Percentiles rank a stretch among this genome's conserved stretches.
Evolutionary conservation across 2,888 invertebrate genomes (phyloP).

Genomic region (Drosophila pseudotalamancana): DNA sequence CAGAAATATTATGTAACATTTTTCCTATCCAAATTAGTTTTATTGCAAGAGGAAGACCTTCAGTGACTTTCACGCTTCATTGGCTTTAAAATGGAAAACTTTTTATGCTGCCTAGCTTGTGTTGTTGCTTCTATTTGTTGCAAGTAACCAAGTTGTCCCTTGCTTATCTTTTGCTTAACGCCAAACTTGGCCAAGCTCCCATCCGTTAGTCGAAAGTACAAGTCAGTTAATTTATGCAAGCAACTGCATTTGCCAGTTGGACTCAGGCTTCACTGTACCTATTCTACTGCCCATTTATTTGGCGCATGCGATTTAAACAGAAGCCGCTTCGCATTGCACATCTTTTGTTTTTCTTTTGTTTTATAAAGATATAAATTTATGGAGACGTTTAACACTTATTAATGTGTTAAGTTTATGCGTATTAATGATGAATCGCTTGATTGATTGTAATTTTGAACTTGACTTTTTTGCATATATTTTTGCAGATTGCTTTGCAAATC

Average conservation of each 20-base stretch:
- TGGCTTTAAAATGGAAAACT: conserved; percentile 38
- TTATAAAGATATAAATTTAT: neutral
- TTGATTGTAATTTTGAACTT: conserved; percentile 63
- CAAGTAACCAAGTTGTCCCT: too few species aligned
- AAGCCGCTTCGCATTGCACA: conserved; percentile 12
- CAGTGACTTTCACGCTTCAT: conserved; percentile 76
- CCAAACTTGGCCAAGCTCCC: conserved; percentile 70
- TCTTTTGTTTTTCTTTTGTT: neutral
- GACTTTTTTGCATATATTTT: conserved; percentile 35
- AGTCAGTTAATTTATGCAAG: conserved; percentile 61
- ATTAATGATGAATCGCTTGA: conserved; percentile 36
- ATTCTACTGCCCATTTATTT: neutral
- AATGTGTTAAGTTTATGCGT: conserved; percentile 23
- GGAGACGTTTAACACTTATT: conserved; percentile 18
- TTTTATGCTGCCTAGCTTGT: conserved; percentile 16
- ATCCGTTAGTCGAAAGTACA: conserved; percentile 47
- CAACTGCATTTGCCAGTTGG: conserved; percentile 8
- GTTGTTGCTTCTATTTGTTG: conserved; percentile 26
- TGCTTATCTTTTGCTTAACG: conserved; percentile 43
- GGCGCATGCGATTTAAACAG: conserved; percentile 18
- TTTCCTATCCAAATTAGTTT: conserved; percentile 19
- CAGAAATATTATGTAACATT: conserved; percentile 49
- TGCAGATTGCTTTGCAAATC: too few species aligned
- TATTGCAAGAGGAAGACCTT: conserved; percentile 53
- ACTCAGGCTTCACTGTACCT: neutral